phyloP scores from a whole-genome alignment of 2,888 invertebrate species.

The Philonicus albiceps region DNA sequence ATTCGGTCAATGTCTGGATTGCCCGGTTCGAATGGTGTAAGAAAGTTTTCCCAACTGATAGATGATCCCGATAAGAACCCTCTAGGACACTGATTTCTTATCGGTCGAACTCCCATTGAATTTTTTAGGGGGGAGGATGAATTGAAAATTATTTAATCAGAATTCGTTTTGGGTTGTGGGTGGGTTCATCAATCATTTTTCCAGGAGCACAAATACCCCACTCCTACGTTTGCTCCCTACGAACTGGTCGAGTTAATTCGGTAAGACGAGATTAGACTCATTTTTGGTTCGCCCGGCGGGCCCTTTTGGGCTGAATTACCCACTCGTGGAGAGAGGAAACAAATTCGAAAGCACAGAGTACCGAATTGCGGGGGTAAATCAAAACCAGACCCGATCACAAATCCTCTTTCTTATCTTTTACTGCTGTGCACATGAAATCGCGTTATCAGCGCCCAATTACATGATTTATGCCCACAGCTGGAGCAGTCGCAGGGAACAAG shows the following conservation, averaged over 20 bases:
- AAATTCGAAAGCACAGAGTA: background rate
- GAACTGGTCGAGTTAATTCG: background rate
- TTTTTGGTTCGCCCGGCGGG: background rate
- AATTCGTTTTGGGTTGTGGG: background rate
- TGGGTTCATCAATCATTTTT: background rate
- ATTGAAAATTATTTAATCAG: background rate
- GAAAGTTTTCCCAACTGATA: background rate
- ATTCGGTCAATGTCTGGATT: background rate
- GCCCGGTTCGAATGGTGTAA: background rate
- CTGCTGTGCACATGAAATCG: conserved; percentile 38
- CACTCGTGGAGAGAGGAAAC: background rate
- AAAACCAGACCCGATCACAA: conserved; percentile 1
- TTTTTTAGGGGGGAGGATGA: background rate
- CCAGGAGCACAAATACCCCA: background rate
- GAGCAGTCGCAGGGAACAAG: conserved; percentile 2
- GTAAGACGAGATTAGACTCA: background rate
- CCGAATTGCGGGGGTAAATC: background rate
- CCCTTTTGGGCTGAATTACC: background rate
- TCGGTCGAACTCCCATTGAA: background rate
- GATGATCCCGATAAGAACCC: background rate
- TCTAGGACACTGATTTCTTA: background rate
- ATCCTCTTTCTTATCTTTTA: conserved; percentile 42
- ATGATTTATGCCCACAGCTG: conserved; percentile 37
- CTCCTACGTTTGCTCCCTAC: background rate
- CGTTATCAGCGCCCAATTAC: conserved; percentile 40